Conservation (phyloP, 2,113 vertebrate genomes). For the Pagrus major region DNA sequence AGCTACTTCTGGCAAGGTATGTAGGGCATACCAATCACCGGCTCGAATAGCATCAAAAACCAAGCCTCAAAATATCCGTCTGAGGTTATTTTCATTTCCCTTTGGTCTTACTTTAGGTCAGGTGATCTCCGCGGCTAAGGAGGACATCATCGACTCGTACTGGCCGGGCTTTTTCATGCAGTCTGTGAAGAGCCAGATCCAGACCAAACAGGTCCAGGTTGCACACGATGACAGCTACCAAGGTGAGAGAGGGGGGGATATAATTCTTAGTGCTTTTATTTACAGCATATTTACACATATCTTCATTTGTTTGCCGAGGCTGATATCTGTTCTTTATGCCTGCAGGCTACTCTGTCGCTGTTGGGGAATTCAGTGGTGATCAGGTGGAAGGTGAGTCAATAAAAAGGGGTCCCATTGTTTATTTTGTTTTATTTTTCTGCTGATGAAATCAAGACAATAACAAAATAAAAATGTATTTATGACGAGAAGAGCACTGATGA, state of each 20-base stretch:
- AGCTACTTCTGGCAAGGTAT: slow-evolving; percentile 95
- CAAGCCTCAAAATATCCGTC: neutral
- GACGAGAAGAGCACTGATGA: too few relatives aligned
- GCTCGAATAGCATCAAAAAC: neutral
- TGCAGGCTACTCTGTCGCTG: slow-evolving; percentile 91
- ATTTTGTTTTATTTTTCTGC: too few relatives aligned
- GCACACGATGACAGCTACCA: slow-evolving; percentile 90
- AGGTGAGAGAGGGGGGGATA: slow-evolving; percentile 84
- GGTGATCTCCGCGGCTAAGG: slow-evolving; percentile 89
- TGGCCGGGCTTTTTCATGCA: slow-evolving; percentile 89
- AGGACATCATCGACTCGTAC: slow-evolving; percentile 87
- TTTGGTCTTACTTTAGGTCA: slow-evolving; percentile 83
- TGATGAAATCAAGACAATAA: too few relatives aligned
- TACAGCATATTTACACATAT: neutral
- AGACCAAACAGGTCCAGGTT: slow-evolving; percentile 85
- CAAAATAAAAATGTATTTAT: too few relatives aligned
- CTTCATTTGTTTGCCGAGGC: neutral
- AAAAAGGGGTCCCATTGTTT: too few relatives aligned
- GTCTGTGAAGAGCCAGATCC: slow-evolving; percentile 85
- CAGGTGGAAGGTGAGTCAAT: slow-evolving; percentile 87
- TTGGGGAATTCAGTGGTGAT: slow-evolving; percentile 93
- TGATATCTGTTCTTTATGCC: neutral
- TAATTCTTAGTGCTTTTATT: neutral
- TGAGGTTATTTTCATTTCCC: neutral
- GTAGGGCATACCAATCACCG: neutral